Evolutionary conservation across 2,888 invertebrate species (phyloP).

Genomic region (Sphecodes monilicornis): DNA sequence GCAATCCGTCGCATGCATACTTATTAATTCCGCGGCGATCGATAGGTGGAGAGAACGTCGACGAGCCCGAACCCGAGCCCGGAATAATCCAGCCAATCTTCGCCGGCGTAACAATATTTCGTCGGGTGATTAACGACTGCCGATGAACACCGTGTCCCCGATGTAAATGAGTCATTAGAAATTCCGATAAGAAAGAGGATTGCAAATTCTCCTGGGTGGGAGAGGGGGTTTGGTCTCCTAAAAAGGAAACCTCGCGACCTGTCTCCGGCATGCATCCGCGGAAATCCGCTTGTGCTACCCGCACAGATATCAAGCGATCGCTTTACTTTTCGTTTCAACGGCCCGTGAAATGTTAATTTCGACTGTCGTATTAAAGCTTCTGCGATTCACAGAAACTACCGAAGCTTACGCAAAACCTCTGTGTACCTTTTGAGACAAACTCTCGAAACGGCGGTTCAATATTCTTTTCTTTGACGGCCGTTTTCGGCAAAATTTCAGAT

Average conservation of each 20-base stretch:
- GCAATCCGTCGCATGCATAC: conserved; percentile 71
- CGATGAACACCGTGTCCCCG: conserved; percentile 54
- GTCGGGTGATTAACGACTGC: conserved; percentile 62
- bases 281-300: neutral
- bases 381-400: neutral
- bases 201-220: conserved; percentile 16
- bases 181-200: conserved; percentile 57
- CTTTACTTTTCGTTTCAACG: neutral
- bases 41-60: conserved; percentile 50
- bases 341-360: conserved; percentile 9
- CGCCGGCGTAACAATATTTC: conserved; percentile 62
- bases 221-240: neutral
- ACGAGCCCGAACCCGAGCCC: conserved; percentile 24
- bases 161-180: conserved; percentile 66
- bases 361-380: neutral
- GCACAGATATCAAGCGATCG: neutral
- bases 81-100: conserved; percentile 65
- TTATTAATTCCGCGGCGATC: conserved; percentile 68
- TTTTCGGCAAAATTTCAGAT: no score
- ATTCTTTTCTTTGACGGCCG: neutral
- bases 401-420: neutral
- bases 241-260: conserved; percentile 2
- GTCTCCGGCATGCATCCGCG: conserved; percentile 4
- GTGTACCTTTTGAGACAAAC: neutral
- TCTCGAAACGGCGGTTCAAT: neutral